phyloP scores from a whole-genome alignment of 2,888 invertebrate species.

The Terebella lapidaria region DNA sequence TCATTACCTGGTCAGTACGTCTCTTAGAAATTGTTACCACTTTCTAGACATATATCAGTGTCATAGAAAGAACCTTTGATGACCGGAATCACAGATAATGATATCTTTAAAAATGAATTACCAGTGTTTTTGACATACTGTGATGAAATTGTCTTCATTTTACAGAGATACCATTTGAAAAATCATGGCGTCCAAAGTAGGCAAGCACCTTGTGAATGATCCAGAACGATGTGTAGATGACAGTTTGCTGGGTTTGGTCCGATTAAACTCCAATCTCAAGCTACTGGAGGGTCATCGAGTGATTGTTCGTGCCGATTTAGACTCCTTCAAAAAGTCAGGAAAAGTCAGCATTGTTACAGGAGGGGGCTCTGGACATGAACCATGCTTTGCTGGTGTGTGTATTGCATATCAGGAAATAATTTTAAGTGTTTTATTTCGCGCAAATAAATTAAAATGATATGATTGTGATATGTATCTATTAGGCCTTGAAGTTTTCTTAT shows the following conservation, averaged over 20 bases:
- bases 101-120: no score
- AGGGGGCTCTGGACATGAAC: slow-evolving; percentile 82
- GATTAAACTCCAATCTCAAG: slow-evolving; percentile 53
- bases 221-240: slow-evolving; percentile 19
- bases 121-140: no score
- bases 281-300: slow-evolving; percentile 59
- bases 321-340: slow-evolving; percentile 55
- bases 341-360: slow-evolving; percentile 64
- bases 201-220: slow-evolving; percentile 22
- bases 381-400: slow-evolving; percentile 56
- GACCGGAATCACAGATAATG: no score
- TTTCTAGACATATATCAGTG: no score
- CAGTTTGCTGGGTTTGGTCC: slow-evolving; percentile 20
- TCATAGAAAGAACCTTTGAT: no score
- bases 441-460: background rate
- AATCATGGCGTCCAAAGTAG: no score
- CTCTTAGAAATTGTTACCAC: no score
- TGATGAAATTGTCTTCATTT: no score
- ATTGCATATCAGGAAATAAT: background rate
- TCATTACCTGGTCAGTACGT: no score
- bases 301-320: slow-evolving; percentile 58
- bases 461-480: background rate
- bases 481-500: background rate
- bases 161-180: no score
- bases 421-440: background rate